These are phyloP conservation scores for Chloropsis cyanopogon DNA, from an alignment of 2,113 vertebrate species.

Conservation along the genomic window DNA sequence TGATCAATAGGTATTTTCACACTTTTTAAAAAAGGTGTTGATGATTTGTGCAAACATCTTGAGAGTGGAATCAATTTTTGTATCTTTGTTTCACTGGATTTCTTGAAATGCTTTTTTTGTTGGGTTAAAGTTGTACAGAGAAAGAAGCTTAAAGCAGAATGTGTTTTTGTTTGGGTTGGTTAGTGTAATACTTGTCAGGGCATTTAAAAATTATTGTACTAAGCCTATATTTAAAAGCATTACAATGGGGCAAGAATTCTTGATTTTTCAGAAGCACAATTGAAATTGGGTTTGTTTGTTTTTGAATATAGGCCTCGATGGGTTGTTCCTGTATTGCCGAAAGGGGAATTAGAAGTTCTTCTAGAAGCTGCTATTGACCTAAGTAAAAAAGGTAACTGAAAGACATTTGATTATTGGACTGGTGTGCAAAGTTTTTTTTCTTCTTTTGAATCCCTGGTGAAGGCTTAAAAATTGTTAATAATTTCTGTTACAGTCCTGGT, in stretches of 20 bases:
- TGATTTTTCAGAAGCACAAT: background rate
- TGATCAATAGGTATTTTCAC: constrained; percentile 93
- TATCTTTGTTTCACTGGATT: background rate
- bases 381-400: constrained; percentile 94
- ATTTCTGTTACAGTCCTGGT: background rate
- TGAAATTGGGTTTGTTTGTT: background rate
- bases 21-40: background rate
- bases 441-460: background rate
- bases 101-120: background rate
- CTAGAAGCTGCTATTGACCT: constrained; percentile 99
- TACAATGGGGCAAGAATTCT: background rate
- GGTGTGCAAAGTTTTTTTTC: background rate
- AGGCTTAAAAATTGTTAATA: background rate
- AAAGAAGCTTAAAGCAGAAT: background rate
- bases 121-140: background rate
- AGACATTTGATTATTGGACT: background rate
- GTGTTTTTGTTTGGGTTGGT: background rate
- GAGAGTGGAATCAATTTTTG: background rate
- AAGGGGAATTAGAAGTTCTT: constrained; percentile 99
- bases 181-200: background rate
- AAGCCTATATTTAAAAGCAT: background rate
- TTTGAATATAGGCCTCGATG: constrained; percentile 88
- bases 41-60: background rate
- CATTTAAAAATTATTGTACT: background rate
- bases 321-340: constrained; percentile 99